Percentiles rank a stretch among this genome's conserved stretches.
These are phyloP conservation scores for Orchesella cincta DNA, from an alignment of 1,140 invertebrate genomes.

Conservation along the genomic window DNA sequence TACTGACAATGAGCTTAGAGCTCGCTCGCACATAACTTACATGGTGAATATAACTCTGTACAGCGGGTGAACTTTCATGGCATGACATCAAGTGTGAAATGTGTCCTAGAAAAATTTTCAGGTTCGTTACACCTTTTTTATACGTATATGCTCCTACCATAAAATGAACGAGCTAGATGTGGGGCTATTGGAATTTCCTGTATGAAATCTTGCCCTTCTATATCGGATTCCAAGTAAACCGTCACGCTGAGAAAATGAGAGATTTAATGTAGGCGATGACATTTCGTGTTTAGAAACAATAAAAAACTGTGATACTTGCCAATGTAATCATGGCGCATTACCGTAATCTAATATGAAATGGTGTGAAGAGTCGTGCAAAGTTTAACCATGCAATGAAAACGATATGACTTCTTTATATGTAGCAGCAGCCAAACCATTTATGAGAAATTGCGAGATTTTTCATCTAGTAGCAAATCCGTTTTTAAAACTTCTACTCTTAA, in stretches of 20 bases:
- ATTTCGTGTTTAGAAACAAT: slow-evolving; percentile 22
- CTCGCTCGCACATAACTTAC: background rate
- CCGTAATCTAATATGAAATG: too few species aligned
- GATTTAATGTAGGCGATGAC: slow-evolving; percentile 22
- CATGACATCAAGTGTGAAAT: slow-evolving; percentile 10
- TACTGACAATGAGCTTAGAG: slow-evolving; percentile 25
- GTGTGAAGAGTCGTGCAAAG: slow-evolving; percentile 18
- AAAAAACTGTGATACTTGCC: slow-evolving; percentile 12
- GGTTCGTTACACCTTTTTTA: slow-evolving; percentile 23
- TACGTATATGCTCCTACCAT: too few species aligned
- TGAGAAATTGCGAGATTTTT: too few species aligned
- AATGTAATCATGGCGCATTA: slow-evolving; percentile 1
- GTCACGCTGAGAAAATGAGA: too few species aligned
- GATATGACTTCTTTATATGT: too few species aligned
- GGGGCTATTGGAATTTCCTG: too few species aligned
- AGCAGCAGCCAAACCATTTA: too few species aligned
- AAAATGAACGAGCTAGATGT: too few species aligned
- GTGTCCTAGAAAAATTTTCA: slow-evolving; percentile 19
- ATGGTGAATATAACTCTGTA: background rate
- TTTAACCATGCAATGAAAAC: too few species aligned
- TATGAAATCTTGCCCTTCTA: background rate
- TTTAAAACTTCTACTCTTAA: too few species aligned
- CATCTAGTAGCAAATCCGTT: too few species aligned
- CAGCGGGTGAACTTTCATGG: background rate
- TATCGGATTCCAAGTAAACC: too few species aligned